Base-by-base conservation (phyloP, 2,888 invertebrate species). In the Polietes domitor region DNA sequence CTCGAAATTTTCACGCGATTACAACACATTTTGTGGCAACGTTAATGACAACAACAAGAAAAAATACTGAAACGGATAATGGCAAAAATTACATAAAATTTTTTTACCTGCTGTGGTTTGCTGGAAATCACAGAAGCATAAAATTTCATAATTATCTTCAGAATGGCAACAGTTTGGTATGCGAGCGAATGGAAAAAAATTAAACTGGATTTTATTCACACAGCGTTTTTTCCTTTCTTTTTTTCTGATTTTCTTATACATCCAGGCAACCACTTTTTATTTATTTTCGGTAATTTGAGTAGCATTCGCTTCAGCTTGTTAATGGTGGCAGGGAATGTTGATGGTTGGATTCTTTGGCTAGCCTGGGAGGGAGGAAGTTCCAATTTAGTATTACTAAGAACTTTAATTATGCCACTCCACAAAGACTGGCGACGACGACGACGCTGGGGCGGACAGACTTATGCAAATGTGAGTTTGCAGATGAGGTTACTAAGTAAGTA, bases 91-190 rank as follows among this genome's bases (percentile, higher is more conserved):
- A 65, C 65, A 65, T 19, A 41, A 1, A 41, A 65, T 37, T 65
- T 28, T 65, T 17, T 41, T 19, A 65, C 65, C 37, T 65, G 65
- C 2, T 65, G 65, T 65, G 65, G 65, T 65, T 65, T 65, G 28
- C 37, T 65, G n/a, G 19, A 71, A 83, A 63, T 71, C 74, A 77
- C 47, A 75, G 15, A 77, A 70, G 77, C 83, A 70, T 70, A 77
- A 74, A 82, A 80, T 80, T 83, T 83, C 80, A 83, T 80, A 80
- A 83, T 75, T 47, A 53, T 72, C 58, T 68, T 73, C 10, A n/a
- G 37, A 7, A 37, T 2, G 1, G 12, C 7, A 26, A 73, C 19
- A 58, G n/a, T n/a, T n/a, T n/a, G n/a, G n/a, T n/a, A n/a, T n/a
- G n/a, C 37, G 9, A 37, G 7, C 32, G 32, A 32, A 32, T 32